Evolutionary conservation across 1,140 invertebrate species (phyloP).

Genomic region (Grapholita molesta): DNA sequence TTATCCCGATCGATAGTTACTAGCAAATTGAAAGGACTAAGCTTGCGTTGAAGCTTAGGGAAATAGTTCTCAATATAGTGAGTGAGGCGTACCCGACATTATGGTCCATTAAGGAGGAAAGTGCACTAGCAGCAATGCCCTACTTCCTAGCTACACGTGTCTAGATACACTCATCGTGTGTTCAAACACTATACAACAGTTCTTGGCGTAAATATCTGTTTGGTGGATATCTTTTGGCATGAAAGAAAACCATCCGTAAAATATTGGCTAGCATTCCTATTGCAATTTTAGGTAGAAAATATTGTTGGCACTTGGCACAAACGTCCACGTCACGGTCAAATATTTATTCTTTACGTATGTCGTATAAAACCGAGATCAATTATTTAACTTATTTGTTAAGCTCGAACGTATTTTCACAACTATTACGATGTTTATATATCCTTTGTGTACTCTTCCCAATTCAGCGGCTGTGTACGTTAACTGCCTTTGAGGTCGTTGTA

Average conservation of each 20-base stretch:
- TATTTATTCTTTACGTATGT: neutral
- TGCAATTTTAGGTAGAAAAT: neutral
- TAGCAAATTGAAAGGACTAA: neutral
- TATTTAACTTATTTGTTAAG: conserved; percentile 14
- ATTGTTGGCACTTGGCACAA: neutral
- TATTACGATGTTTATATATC: conserved; percentile 26
- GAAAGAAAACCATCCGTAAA: neutral
- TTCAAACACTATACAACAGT: no score
- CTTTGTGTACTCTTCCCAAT: conserved; percentile 41
- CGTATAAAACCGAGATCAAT: neutral
- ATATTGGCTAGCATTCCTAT: neutral
- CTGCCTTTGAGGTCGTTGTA: conserved; percentile 22
- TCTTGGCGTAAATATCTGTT: neutral
- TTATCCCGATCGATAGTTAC: neutral
- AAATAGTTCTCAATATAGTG: neutral
- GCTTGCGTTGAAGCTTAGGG: neutral
- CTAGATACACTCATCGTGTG: neutral
- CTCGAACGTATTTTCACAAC: conserved; percentile 7
- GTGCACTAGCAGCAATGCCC: neutral
- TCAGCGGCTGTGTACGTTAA: conserved; percentile 19
- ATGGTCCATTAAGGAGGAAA: neutral
- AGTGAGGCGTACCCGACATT: neutral
- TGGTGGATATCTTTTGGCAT: neutral
- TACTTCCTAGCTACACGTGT: neutral
- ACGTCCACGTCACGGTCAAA: neutral